Evolutionary conservation across 2,113 vertebrate species (phyloP).

Genomic region (Bos indicus): DNA sequence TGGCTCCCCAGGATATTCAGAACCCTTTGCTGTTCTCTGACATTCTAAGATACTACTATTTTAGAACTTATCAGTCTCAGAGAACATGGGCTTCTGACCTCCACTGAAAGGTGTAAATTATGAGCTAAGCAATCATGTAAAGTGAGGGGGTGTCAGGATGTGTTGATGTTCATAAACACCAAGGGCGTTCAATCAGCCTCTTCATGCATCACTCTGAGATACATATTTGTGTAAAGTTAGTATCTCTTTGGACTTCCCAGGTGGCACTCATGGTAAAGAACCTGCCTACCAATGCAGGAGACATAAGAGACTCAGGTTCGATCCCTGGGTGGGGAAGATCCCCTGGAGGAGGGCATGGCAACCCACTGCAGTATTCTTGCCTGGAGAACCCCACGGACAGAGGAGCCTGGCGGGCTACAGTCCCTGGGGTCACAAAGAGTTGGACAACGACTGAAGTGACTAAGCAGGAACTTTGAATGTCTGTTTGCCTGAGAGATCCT

Average conservation of each 20-base stretch:
- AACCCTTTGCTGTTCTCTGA: neutral
- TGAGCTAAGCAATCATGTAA: neutral
- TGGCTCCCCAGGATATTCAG: neutral
- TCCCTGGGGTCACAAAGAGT: neutral
- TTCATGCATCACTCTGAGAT: neutral
- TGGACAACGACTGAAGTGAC: rapidly evolving
- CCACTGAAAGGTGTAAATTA: neutral
- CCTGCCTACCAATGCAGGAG: neutral
- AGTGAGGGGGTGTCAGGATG: neutral
- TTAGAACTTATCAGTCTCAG: neutral
- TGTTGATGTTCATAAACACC: neutral
- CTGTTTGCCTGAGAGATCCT: neutral
- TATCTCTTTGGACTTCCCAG: neutral
- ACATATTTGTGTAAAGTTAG: neutral
- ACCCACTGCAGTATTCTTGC: neutral
- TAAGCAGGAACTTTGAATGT: neutral
- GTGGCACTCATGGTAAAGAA: neutral
- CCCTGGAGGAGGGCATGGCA: neutral
- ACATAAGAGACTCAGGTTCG: neutral
- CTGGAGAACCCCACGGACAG: neutral
- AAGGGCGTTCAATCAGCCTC: neutral
- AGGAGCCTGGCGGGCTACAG: neutral
- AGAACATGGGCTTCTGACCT: neutral
- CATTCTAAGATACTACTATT: neutral
- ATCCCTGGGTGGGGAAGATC: neutral